Evolutionary conservation across 2,113 vertebrate genomes (phyloP).

Genomic region (Pachycephala philippinensis): DNA sequence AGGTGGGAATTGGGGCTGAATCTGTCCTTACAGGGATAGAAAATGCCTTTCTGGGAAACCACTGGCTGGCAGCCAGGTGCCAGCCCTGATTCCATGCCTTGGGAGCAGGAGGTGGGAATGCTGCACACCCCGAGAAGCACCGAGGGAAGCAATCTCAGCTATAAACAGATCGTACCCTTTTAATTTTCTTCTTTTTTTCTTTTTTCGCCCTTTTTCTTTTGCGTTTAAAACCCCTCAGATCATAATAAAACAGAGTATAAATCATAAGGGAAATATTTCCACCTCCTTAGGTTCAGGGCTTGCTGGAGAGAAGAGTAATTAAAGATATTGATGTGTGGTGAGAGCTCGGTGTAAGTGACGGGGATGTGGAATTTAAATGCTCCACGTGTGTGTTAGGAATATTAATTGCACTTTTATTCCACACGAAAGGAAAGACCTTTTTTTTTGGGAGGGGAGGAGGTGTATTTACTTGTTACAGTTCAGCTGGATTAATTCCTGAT

Average conservation of each 20-base stretch:
- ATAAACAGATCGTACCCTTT: neutral
- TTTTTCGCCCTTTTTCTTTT: neutral
- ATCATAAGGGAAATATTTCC: constrained; percentile 42
- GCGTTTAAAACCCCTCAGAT: constrained; percentile 9
- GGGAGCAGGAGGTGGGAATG: neutral
- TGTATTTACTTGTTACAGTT: constrained; percentile 23
- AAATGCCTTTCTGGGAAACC: neutral
- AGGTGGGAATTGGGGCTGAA: neutral
- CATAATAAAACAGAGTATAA: constrained; percentile 11
- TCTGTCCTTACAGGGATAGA: neutral
- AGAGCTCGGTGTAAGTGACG: constrained; percentile 27
- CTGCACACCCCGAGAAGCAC: neutral
- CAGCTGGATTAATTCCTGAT: constrained; percentile 19
- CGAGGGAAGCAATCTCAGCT: neutral
- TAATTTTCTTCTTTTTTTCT: neutral
- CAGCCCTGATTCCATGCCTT: neutral
- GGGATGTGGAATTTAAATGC: constrained; percentile 50
- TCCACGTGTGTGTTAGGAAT: constrained; percentile 26
- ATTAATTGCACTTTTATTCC: constrained; percentile 29
- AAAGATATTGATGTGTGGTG: constrained; percentile 51
- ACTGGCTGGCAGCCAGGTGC: neutral
- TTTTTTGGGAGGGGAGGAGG: neutral
- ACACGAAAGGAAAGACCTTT: neutral
- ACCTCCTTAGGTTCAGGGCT: neutral
- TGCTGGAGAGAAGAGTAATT: constrained; percentile 60